These are phyloP conservation scores for Watersipora subatra DNA, from an alignment of 1,140 invertebrate genomes.

Conservation along the genomic window DNA sequence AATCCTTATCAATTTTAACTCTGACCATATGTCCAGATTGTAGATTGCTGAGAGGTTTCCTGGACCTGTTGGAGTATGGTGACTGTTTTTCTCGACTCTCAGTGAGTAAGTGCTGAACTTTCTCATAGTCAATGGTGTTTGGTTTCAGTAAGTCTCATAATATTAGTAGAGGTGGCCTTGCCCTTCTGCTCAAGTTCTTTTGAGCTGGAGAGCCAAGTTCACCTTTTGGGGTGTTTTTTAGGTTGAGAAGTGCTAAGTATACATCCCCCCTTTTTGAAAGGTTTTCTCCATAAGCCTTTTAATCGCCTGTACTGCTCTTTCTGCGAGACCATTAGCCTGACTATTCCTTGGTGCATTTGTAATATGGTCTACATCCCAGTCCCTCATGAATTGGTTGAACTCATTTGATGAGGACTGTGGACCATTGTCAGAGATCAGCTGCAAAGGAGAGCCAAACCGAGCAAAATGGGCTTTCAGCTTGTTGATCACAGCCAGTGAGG, in stretches of 20 bases:
- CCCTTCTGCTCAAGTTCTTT: not conserved
- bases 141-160: too few species aligned
- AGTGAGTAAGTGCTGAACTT: too few species aligned
- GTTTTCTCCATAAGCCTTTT: constrained; percentile 6
- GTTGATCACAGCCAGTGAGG: too few species aligned
- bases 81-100: too few species aligned
- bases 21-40: too few species aligned
- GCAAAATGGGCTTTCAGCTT: too few species aligned
- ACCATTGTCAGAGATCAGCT: constrained; percentile 24
- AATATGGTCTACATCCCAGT: constrained; percentile 28
- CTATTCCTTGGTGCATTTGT: constrained; percentile 21
- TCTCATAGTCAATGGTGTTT: too few species aligned
- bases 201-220: not conserved
- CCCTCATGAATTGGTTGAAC: constrained; percentile 31
- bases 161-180: too few species aligned
- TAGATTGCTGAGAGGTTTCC: too few species aligned
- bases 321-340: constrained; percentile 9
- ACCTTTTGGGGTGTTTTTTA: constrained; percentile 7
- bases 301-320: constrained; percentile 5
- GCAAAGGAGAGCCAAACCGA: constrained; percentile 10
- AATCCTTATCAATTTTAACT: too few species aligned
- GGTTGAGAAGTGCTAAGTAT: not conserved
- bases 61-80: too few species aligned
- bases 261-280: constrained; percentile 1
- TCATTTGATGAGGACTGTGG: constrained; percentile 26